Base-by-base conservation (phyloP, 2,113 vertebrate species). In the Trachemys scripta region DNA sequence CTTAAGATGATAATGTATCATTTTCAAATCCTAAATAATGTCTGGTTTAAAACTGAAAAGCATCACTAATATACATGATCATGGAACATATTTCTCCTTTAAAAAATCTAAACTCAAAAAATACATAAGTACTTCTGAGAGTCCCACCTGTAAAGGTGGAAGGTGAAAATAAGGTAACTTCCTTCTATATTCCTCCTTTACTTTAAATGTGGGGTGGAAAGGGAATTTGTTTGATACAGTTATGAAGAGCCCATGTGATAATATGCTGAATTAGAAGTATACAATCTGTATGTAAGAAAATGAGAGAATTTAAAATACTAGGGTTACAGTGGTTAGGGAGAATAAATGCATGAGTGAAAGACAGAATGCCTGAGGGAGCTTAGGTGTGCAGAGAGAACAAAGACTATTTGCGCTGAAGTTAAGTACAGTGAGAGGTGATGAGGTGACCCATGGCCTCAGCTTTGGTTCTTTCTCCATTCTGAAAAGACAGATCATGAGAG, bases 391-490 rank as follows among this genome's bases (percentile, higher is more conserved):
- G 29, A 8, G 57, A 56, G 50, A 79, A 56, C 76, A 92, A 22
- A 16, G 5, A 47, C 75, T 3, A 4, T 29, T 45, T 78, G 65
- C 85, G 42, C 27, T 80, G 50, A 92, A 83, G 84, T 92, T 13
- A 1, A 91, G 78, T 91, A 47, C 50, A 76, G 0, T 79, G 88
- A 93, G 94, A 88, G 78, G 49, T 65, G 11, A 62, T 91, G 65
- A 96, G 95, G 82, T 95, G 84, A 95, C 47, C 90, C 42, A 81
- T 69, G 3, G 24, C 65, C 92, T 85, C 92, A 88, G 84, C 87
- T 94, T 85, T 2, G 1, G 20, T 93, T 94, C 84, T 92, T 87
- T 87, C 42, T n/a, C 69, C 1, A 6, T 69, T 90, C 51, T 90
- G 89, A 49, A 92, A 54, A 81, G 91, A 79, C 12, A 25, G 3